Evolutionary conservation across 2,113 vertebrate species (phyloP), one percentile per base, ranked within the genome.

Genomic region (Apteryx mantelli): DNA sequence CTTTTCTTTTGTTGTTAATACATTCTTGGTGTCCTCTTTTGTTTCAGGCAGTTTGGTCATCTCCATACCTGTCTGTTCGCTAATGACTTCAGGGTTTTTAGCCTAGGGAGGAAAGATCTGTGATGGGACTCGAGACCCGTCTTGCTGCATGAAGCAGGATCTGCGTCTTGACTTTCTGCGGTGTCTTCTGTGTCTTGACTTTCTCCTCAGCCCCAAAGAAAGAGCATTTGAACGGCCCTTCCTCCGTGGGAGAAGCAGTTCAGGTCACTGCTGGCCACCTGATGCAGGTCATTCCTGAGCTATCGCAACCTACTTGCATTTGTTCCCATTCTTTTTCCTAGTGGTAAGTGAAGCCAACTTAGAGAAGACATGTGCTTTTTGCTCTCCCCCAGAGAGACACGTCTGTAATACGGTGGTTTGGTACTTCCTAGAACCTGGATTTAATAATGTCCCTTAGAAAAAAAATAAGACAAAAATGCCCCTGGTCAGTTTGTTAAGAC

Each of bases 61-160:
- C 32, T 42, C 74, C 1, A 3, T 20, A 6, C 17, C 26, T 60
- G 15, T 4, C 16, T 5, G 2, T 7, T 2, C 15, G 4, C 14
- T n/a, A 75, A 13, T 14, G 4, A 24, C 17, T 55, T 63, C 4
- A 21, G 25, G 9, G 5, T n/a, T 9, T 15, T 70, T 34, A 30
- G 12, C 13, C 25, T 30, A 30, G 30, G 55, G 55, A 58, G 19
- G 12, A 30, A 15, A 7, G 28, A 30, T 30, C 28, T 32, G 36
- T 40, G 36, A 65, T 38, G 63, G 13, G 24, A 38, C n/a, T 38
- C 63, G 38, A 65, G 21, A 40, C 30, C 9, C 9, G 7, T 34
- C 56, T 60, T 11, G 32, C 30, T 60, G 63, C 36, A 65, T 3
- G 7, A 64, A 38, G 63, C 56, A 65, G 36, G 63, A 65, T 7